Evolutionary conservation across 2,113 vertebrate genomes (phyloP).

Genomic region (Onychostoma macrolepis): DNA sequence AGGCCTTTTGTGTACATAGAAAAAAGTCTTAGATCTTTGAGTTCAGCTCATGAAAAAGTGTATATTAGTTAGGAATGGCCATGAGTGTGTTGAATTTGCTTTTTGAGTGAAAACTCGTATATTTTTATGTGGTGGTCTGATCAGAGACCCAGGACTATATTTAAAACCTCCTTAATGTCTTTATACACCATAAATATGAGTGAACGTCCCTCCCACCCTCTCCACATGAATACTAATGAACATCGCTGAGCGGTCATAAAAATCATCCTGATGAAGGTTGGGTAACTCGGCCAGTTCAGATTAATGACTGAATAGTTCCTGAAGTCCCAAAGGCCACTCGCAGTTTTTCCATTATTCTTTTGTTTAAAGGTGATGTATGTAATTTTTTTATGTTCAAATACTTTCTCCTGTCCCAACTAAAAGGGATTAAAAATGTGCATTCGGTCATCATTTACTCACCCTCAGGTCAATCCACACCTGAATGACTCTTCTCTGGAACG

Average conservation of each 20-base stretch:
- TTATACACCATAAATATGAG: conserved; percentile 22
- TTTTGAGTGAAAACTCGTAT: neutral
- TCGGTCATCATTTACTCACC: neutral
- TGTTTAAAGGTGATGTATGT: neutral
- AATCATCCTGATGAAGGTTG: neutral
- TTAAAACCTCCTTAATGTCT: conserved; percentile 10
- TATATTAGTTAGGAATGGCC: neutral
- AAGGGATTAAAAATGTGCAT: neutral
- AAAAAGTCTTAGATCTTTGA: no score
- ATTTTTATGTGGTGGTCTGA: neutral
- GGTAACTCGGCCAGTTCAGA: neutral
- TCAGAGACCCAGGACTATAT: neutral
- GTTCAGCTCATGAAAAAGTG: no score
- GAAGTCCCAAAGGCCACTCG: neutral
- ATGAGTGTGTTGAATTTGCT: neutral
- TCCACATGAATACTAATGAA: conserved; percentile 24
- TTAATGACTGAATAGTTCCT: neutral
- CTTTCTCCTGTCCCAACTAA: neutral
- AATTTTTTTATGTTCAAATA: neutral
- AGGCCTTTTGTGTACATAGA: no score
- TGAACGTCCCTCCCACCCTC: neutral
- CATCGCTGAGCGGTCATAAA: neutral
- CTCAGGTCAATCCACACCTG: neutral
- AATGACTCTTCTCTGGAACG: neutral
- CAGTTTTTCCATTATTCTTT: neutral